Evolutionary conservation across 2,888 invertebrate species (phyloP), one percentile per base, ranked within the genome.

Genomic region (Conops quadrifasciatus): DNA sequence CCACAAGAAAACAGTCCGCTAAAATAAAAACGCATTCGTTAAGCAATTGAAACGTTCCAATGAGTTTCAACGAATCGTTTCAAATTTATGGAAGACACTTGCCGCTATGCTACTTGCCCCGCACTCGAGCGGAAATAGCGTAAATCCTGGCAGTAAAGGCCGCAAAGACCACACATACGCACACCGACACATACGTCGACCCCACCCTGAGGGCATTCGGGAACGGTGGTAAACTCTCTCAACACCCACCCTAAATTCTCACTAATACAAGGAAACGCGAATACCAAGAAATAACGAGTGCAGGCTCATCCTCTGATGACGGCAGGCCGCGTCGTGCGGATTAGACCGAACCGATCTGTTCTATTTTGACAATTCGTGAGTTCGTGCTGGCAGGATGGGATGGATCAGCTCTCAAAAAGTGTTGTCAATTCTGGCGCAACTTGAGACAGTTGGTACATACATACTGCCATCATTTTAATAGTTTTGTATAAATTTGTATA

Each of bases 41-140:
- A 26, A 28, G 26, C 49, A 16, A 28, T 16, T 21, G 49, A 51
- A 49, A 68, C 68, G 60, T 68, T 68, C 28, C 62, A 30, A 24
- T 60, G 51, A 28, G 60, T 30, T 24, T 51, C 26, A 62, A 68
- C 47, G 62, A 51, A 62, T n/a, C 60, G 62, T 16, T 36, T 60
- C 21, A 51, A 60, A 68, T 68, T 68, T 62, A 68, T 60, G 45
- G 68, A 51, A 51, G 24, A 26, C 59, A 59, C 24, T 59, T 59
- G 2, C 28, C 16, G 13, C 0, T 7, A 24, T 28, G 28, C 49
- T 49, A 49, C n/a, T 24, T 56, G 58, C 28, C 24, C 28, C 24
- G 53, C 53, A 19, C 24, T 56, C 21, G 56, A 21, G 49, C 51
- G 49, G 67, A 67, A 47, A 60, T 47, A 28, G 67, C 47, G 26